A percentile compares a stretch with the other conserved stretches of the same genome.
Conservation (phyloP, 2,888 invertebrate genomes). For the Sarcophaga carnaria region DNA sequence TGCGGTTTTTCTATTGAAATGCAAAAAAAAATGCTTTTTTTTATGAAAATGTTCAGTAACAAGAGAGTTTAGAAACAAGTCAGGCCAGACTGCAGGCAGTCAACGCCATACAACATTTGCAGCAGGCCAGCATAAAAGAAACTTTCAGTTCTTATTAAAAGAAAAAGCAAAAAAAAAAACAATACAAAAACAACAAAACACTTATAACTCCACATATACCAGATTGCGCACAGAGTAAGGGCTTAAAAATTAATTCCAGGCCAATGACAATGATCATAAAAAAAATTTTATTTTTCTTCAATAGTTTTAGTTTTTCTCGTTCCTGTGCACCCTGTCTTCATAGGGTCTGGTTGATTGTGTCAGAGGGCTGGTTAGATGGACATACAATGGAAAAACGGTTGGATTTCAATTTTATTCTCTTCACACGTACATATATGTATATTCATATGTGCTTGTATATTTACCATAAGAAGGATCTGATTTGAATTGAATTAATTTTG, state of each 20-base stretch:
- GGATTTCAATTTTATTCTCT: neutral
- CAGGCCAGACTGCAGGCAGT: slow-evolving; percentile 37
- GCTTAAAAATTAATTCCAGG: slow-evolving; percentile 56
- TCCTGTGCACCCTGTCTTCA: neutral
- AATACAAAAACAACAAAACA: neutral
- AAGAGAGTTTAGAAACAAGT: neutral
- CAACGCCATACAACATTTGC: slow-evolving; percentile 37
- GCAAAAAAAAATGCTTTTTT: slow-evolving; percentile 6
- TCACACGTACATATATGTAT: neutral
- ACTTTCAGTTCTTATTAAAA: slow-evolving; percentile 65
- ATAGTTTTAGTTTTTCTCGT: slow-evolving; percentile 13
- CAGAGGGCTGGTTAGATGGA: too few relatives aligned
- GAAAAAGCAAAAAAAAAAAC: slow-evolving; percentile 8
- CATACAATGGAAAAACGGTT: neutral
- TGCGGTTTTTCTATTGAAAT: slow-evolving; percentile 63
- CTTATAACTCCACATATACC: neutral
- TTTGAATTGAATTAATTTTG: slow-evolving; percentile 26
- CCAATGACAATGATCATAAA: slow-evolving; percentile 54
- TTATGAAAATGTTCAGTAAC: too few relatives aligned
- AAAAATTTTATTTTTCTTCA: slow-evolving; percentile 50
- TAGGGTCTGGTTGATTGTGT: too few relatives aligned
- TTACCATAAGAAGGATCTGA: neutral
- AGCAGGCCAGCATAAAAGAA: slow-evolving; percentile 47
- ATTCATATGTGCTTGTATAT: neutral
- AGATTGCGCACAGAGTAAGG: slow-evolving; percentile 1